These are phyloP conservation scores for Hololepta plana DNA, from an alignment of 2,888 invertebrate species.

Conservation along the genomic window DNA sequence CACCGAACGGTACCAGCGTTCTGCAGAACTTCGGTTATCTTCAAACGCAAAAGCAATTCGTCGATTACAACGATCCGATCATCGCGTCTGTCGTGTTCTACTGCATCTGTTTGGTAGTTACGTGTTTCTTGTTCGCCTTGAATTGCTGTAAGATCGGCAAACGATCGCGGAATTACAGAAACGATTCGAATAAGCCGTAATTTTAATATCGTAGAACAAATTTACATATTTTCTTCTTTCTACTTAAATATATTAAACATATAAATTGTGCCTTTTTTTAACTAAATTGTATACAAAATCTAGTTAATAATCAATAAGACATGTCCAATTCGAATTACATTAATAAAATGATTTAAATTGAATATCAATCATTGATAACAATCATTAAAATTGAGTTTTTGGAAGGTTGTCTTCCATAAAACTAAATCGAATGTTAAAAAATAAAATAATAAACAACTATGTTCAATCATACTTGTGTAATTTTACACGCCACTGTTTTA, in stretches of 20 bases:
- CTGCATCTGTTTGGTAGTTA: constrained; percentile 37
- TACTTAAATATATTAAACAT: background rate
- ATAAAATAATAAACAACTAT: no score
- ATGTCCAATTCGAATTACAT: no score
- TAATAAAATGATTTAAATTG: no score
- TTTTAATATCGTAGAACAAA: constrained; percentile 1
- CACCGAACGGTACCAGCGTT: constrained; percentile 59
- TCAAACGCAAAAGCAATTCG: constrained; percentile 31
- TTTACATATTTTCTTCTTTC: background rate
- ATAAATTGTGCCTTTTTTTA: no score
- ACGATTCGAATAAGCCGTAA: constrained; percentile 43
- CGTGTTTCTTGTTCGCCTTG: constrained; percentile 40
- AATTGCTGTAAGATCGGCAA: constrained; percentile 34
- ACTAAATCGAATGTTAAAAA: no score
- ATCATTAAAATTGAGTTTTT: no score
- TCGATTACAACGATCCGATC: constrained; percentile 34
- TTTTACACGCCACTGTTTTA: constrained; percentile 72
- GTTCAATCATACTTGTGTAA: constrained; percentile 73
- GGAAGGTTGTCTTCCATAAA: no score
- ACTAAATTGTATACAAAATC: no score
- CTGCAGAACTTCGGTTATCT: constrained; percentile 34
- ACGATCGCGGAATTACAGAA: constrained; percentile 30
- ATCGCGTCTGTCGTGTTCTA: constrained; percentile 43
- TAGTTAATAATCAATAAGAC: no score
- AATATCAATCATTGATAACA: no score